phyloP scores from a whole-genome alignment of 2,888 invertebrate species.

The Cantharis nigra region DNA sequence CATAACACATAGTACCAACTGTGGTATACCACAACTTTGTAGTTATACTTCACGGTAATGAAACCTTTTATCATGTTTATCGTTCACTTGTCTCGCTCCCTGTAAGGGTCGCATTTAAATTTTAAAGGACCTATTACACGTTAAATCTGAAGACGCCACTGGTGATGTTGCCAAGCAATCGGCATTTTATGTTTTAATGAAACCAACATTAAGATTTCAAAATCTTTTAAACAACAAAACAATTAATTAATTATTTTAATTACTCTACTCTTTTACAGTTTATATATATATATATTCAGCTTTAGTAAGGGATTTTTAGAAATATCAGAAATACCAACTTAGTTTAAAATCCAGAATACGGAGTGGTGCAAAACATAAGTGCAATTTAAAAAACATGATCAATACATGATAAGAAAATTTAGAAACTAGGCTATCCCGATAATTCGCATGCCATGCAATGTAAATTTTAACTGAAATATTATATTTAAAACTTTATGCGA shows the following conservation, averaged over 20 bases:
- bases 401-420: no score
- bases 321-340: not conserved
- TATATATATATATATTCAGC: no score
- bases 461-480: no score
- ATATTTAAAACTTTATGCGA: no score
- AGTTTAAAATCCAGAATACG: no score
- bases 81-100: not conserved
- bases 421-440: no score
- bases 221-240: not conserved
- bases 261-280: no score
- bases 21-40: not conserved
- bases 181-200: not conserved
- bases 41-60: not conserved
- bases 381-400: no score
- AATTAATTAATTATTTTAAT: no score
- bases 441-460: no score
- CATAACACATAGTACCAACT: not conserved
- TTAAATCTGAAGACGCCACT: not conserved
- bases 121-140: not conserved
- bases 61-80: not conserved
- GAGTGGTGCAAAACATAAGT: no score
- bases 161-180: not conserved
- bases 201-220: not conserved
- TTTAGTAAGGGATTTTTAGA: no score
- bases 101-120: not conserved